A percentile compares a stretch with the other conserved stretches of the same genome.
Evolutionary conservation across 2,797 vertebrate genomes (phyloP).

Genomic region (Gastrophryne carolinensis): DNA sequence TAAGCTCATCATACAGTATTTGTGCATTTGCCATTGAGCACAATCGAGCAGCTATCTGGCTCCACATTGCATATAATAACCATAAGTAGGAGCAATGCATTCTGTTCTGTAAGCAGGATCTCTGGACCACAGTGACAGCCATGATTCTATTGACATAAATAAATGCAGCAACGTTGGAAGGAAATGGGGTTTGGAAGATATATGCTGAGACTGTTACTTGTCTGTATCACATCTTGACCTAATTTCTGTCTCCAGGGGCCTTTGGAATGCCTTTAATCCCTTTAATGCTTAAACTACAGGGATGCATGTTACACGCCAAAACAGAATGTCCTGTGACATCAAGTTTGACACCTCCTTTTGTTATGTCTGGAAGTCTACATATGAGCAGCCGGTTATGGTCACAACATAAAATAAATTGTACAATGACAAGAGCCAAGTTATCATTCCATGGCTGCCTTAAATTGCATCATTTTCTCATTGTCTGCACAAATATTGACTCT

Average conservation of each 20-base stretch:
- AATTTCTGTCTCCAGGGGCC: background rate
- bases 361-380: slow-evolving; percentile 1
- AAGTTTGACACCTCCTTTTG: slow-evolving; percentile 2
- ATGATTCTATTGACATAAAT: background rate
- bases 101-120: background rate
- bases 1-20: too few species aligned
- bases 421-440: background rate
- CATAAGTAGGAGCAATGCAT: too few species aligned
- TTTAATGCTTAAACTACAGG: background rate
- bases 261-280: slow-evolving; percentile 32
- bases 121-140: background rate
- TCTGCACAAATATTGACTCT: background rate
- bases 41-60: too few species aligned
- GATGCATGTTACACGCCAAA: slow-evolving; percentile 7
- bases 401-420: slow-evolving; percentile 1
- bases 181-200: background rate
- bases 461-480: background rate
- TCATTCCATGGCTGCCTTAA: background rate
- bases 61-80: too few species aligned
- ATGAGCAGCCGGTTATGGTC: background rate
- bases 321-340: background rate
- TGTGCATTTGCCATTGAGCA: too few species aligned
- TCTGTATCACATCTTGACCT: background rate
- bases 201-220: background rate
- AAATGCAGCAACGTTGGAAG: background rate